Evolutionary conservation across 2,113 vertebrate species (phyloP), one percentile per base, ranked within the genome.

Genomic region (Neomonachus schauinslandi): DNA sequence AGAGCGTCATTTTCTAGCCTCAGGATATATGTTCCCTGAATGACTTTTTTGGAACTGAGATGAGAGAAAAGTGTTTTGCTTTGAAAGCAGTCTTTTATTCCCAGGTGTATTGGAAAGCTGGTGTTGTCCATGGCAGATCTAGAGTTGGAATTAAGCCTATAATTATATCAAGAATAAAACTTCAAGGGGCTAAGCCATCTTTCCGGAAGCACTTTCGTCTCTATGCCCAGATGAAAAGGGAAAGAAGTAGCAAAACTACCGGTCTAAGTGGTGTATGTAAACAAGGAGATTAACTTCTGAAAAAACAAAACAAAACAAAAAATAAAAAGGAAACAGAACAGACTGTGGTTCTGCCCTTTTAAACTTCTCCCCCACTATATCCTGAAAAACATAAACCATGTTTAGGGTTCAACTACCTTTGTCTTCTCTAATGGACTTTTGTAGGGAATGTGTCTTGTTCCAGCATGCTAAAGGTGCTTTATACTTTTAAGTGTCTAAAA

Each of bases 141-240:
- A 28, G 59, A 59, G 61, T 95, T 98, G 51, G 61, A 96, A 97
- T 94, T 96, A 94, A 96, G 49, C 93, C 89, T 97, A 71, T 94
- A 96, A 96, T 98, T 94, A 95, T 36, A 55, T 74, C 7, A 88
- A 94, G 84, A 96, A 46, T 76, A 89, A 95, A 95, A 91, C 94
- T 85, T 97, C 80, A 94, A 95, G 93, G n/a, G 63, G 39, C 74
- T 69, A 13, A 84, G 57, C 15, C 57, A 14, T 90, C 28, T 57
- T 67, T 89, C 86, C 1, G 18, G 91, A 97, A 97, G 24, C 55
- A 69, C 69, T 92, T 39, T 89, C 24, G 31, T 82, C 86, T 92
- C 49, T 77, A 28, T 33, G 46, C 46, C 63, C 46, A 95, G 76
- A 98, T 72, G 77, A 86, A 97, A 91, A 93, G 24, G 49, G 31